Base-by-base conservation (phyloP, 2,113 vertebrate species). In the Otolemur garnettii region DNA sequence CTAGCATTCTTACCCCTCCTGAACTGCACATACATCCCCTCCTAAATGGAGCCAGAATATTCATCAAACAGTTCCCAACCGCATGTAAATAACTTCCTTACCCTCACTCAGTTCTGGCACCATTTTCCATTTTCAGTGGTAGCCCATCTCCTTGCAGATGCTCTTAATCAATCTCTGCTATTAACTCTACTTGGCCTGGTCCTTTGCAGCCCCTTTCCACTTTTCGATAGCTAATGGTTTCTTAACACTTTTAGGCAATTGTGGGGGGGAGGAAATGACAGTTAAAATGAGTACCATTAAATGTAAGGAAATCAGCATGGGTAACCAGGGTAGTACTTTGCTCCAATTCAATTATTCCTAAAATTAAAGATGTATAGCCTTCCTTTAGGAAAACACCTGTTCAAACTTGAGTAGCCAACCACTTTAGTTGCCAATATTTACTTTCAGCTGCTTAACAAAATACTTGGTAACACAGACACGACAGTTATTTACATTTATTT, bases 391-490 rank as follows among this genome's bases (percentile, higher is more conserved):
- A 94, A 97, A 96, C 98, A 99, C 97, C 98, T 98, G 97, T 98
- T 99, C 98, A 98, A 99, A 99, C 96, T 98, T 96, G 97, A 84
- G 92, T 89, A 84, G 83, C 89, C 96, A 97, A 91, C 71, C 89
- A 88, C 81, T 98, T 50, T 50, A 50, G 82, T 98, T 89, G 97
- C 96, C 87, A 97, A 13, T 98, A 97, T 98, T 98, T 98, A 95
- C 90, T 96, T 97, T 95, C 75, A 90, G 82, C 38, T 95, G 94
- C 97, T 97, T 97, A 97, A 95, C 30, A 94, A 97, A 98, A 95
- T 84, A 78, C 71, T 96, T n/a, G 7, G 22, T 96, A 97, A 71
- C 33, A 59, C 17, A 87, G 82, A 94, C 94, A 90, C 53, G 45
- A 5, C 97, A 96, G 87, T 78, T 69, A 18, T 88, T 96, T 86